phyloP scores from a whole-genome alignment of 2,113 vertebrate species.

The Leucosticte australis region DNA sequence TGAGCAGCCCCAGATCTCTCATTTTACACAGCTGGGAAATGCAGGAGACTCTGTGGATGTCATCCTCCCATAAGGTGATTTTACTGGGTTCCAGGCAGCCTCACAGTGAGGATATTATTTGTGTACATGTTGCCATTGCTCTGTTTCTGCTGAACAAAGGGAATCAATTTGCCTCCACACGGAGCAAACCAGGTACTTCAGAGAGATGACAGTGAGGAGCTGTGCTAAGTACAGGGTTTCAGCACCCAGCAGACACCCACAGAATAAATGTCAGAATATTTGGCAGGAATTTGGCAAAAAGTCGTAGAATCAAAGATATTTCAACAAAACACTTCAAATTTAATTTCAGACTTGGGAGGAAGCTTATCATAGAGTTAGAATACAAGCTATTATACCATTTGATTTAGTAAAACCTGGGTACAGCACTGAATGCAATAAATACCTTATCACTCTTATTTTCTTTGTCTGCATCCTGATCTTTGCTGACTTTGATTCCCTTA shows the following conservation, averaged over 20 bases:
- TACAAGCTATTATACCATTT: neutral
- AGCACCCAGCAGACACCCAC: conserved; percentile 22
- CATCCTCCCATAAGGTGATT: neutral
- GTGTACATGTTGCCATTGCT: conserved; percentile 1
- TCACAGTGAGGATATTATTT: neutral
- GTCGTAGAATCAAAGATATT: neutral
- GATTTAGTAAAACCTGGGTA: neutral
- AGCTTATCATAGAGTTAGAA: neutral
- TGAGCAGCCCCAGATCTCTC: neutral
- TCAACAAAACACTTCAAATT: conserved; percentile 35
- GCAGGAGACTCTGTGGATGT: neutral
- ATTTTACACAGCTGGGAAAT: neutral
- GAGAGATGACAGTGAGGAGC: neutral
- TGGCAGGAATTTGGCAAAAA: conserved; percentile 40
- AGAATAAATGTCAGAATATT: neutral
- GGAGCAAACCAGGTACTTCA: neutral
- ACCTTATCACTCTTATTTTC: conserved; percentile 68
- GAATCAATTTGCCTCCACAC: neutral
- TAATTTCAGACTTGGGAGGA: neutral
- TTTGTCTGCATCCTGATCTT: conserved; percentile 31
- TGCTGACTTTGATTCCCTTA: conserved; percentile 51
- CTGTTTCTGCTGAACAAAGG: conserved; percentile 10
- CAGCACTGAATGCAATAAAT: neutral
- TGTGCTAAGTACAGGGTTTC: conserved; percentile 26
- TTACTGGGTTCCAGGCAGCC: conserved; percentile 5